phyloP scores from a whole-genome alignment of 2,797 vertebrate species.

The Brachyalestes nurse region DNA sequence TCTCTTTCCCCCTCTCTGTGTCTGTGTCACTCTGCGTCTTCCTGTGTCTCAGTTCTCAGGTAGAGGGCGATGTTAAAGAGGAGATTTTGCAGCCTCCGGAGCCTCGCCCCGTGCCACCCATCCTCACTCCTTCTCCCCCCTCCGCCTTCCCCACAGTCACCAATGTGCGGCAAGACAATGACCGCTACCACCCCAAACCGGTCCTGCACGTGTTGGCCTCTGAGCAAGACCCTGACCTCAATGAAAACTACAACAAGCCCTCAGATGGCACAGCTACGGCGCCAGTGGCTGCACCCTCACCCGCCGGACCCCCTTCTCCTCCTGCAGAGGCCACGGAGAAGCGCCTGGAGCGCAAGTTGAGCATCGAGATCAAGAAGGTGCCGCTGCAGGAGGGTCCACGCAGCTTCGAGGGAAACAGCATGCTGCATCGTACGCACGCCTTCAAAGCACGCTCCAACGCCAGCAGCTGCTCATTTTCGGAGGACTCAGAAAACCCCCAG shows the following conservation, averaged over 20 bases:
- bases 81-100: constrained; percentile 97
- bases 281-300: constrained; percentile 60
- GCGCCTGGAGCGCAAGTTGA: constrained; percentile 90
- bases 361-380: constrained; percentile 96
- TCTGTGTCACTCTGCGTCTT: neutral
- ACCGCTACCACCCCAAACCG: constrained; percentile 97
- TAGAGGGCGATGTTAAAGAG: constrained; percentile 93
- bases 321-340: constrained; percentile 74
- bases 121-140: constrained; percentile 94
- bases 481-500: constrained; percentile 77
- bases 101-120: constrained; percentile 94
- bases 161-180: constrained; percentile 94
- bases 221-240: constrained; percentile 83
- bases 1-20: neutral
- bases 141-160: constrained; percentile 96
- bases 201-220: constrained; percentile 89
- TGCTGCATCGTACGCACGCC: constrained; percentile 86
- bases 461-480: constrained; percentile 79
- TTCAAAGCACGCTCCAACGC: constrained; percentile 84
- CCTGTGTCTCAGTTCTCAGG: constrained; percentile 82
- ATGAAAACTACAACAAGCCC: constrained; percentile 89
- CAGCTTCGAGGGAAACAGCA: constrained; percentile 85
- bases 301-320: constrained; percentile 2
- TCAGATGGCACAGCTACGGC: constrained; percentile 61
- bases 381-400: constrained; percentile 92